These are phyloP conservation scores for Drosophila atripex DNA, from an alignment of 2,888 invertebrate genomes.

Conservation along the genomic window DNA sequence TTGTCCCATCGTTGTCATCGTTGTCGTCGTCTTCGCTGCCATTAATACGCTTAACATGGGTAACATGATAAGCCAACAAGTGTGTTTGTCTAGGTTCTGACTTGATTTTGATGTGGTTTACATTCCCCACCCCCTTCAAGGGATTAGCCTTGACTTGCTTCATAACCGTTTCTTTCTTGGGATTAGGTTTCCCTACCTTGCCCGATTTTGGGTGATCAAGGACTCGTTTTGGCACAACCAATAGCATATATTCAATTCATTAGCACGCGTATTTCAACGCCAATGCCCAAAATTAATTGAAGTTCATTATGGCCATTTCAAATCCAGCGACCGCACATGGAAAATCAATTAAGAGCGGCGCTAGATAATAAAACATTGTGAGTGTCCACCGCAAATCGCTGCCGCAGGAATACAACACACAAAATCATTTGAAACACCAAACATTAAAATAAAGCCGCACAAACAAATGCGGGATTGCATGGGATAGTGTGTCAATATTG, in stretches of 20 bases:
- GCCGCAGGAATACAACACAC: conserved; percentile 55
- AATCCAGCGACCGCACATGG: conserved; percentile 46
- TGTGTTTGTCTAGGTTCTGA: conserved; percentile 76
- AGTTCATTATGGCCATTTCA: conserved; percentile 60
- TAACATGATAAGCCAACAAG: conserved; percentile 77
- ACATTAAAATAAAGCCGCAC: conserved; percentile 16
- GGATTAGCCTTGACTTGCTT: conserved; percentile 44
- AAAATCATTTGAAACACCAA: conserved; percentile 22
- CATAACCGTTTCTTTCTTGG: conserved; percentile 18
- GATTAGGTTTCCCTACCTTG: conserved; percentile 5
- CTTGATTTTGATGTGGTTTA: conserved; percentile 64
- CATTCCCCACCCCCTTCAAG: conserved; percentile 23
- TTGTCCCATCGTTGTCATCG: conserved; percentile 20
- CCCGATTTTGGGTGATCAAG: not conserved
- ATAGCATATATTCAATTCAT: not conserved
- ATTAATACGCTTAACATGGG: conserved; percentile 75
- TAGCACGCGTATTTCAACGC: conserved; percentile 34
- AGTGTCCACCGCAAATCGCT: conserved; percentile 61
- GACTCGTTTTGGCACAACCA: not conserved
- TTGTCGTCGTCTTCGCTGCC: conserved; percentile 40
- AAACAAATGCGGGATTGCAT: conserved; percentile 22
- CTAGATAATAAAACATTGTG: conserved; percentile 66
- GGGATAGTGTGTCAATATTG: conserved; percentile 55
- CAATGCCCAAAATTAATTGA: conserved; percentile 54
- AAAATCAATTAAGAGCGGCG: conserved; percentile 69